These are phyloP conservation scores for Sebastes baramenuke DNA, from an alignment of 2,797 vertebrate genomes.

Conservation along the genomic window DNA sequence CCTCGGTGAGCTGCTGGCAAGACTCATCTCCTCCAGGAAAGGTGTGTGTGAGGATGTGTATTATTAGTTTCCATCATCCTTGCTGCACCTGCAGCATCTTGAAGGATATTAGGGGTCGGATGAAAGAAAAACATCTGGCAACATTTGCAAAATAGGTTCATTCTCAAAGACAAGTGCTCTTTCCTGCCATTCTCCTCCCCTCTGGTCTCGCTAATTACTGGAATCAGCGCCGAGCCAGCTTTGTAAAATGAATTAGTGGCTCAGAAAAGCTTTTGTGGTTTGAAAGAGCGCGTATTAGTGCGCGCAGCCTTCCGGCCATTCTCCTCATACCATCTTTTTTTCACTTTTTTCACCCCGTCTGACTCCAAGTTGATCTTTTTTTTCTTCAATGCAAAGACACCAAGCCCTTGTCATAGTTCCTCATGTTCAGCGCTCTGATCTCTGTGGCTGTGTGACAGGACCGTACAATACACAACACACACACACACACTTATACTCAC, in stretches of 20 bases:
- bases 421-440: background rate
- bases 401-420: background rate
- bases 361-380: constrained; percentile 5
- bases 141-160: constrained; percentile 8
- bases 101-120: background rate
- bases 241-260: constrained; percentile 77
- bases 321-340: constrained; percentile 5
- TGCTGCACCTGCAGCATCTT: background rate
- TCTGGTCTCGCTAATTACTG: constrained; percentile 63
- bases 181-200: constrained; percentile 27
- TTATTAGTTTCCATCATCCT: background rate
- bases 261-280: constrained; percentile 79
- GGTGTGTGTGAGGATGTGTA: constrained; percentile 62
- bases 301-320: constrained; percentile 61
- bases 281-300: constrained; percentile 60
- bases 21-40: constrained; percentile 92
- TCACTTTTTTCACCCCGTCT: constrained; percentile 6
- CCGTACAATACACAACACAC: background rate
- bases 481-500: background rate
- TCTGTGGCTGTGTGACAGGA: constrained; percentile 5
- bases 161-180: constrained; percentile 44
- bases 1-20: constrained; percentile 88
- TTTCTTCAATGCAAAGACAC: constrained; percentile 1
- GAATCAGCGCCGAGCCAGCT: constrained; percentile 57
- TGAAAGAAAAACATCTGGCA: constrained; percentile 23